A percentile compares a stretch with the other conserved stretches of the same genome.
Evolutionary conservation across 2,113 vertebrate genomes (phyloP).

Genomic region (Phoxinus phoxinus): DNA sequence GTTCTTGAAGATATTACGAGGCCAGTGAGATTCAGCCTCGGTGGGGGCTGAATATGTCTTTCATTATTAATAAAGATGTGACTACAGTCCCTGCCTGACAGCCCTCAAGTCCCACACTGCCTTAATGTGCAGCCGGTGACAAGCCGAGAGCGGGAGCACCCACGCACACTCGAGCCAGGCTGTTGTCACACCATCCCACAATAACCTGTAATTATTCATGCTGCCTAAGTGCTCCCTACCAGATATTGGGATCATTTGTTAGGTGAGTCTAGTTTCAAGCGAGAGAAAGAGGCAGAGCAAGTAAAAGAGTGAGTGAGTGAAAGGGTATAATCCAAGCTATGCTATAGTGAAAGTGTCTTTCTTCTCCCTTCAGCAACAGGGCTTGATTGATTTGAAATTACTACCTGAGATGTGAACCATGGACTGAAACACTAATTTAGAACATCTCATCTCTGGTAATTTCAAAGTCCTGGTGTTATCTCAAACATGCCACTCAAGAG

Average conservation of each 20-base stretch:
- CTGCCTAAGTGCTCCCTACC: slow-evolving; percentile 70
- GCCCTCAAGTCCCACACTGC: slow-evolving; percentile 54
- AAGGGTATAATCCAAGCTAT: slow-evolving; percentile 25
- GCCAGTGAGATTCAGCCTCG: slow-evolving; percentile 57
- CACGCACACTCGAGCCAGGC: slow-evolving; percentile 57
- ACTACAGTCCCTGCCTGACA: slow-evolving; percentile 60
- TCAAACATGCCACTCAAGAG: slow-evolving; percentile 46
- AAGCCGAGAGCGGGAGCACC: slow-evolving; percentile 46
- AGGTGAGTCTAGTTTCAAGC: slow-evolving; percentile 56
- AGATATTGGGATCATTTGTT: slow-evolving; percentile 60
- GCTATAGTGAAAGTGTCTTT: slow-evolving; percentile 27
- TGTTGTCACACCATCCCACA: slow-evolving; percentile 62
- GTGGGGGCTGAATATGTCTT: slow-evolving; percentile 50
- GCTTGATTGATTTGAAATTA: slow-evolving; percentile 54
- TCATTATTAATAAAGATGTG: slow-evolving; percentile 70
- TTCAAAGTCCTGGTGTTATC: slow-evolving; percentile 40
- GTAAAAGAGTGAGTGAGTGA: slow-evolving; percentile 12
- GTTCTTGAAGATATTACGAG: slow-evolving; percentile 60
- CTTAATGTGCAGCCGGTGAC: slow-evolving; percentile 67
- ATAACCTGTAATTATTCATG: slow-evolving; percentile 73
- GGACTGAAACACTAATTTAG: slow-evolving; percentile 49
- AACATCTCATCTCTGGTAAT: slow-evolving; percentile 44
- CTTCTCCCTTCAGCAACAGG: background rate
- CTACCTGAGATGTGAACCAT: slow-evolving; percentile 52
- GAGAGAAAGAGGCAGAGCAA: slow-evolving; percentile 28